A percentile compares a stretch with the other conserved stretches of the same genome.
Conservation (phyloP, 2,113 vertebrate genomes). For the Ictalurus punctatus region DNA sequence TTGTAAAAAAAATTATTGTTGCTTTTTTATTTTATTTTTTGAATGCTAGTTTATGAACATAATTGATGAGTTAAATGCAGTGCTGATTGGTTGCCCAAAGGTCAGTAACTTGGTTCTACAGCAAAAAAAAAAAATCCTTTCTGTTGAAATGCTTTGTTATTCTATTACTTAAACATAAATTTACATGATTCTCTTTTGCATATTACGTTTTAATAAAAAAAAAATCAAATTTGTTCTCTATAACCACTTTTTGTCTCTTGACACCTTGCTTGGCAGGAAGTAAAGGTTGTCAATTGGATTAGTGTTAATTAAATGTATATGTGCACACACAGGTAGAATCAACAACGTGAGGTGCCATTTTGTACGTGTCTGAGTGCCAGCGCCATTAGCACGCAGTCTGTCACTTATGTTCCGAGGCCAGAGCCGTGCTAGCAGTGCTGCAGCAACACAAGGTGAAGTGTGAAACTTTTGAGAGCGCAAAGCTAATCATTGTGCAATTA, state of each 20-base stretch:
- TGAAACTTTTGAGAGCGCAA: constrained; percentile 67
- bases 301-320: constrained; percentile 68
- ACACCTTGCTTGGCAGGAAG: constrained; percentile 68
- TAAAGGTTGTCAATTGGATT: constrained; percentile 67
- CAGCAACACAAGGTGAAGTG: constrained; percentile 68
- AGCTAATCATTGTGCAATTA: constrained; percentile 70
- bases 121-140: background rate
- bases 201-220: background rate
- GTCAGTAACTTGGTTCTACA: background rate
- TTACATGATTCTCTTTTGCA: background rate
- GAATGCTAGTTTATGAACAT: background rate
- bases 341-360: constrained; percentile 43
- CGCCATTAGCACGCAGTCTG: constrained; percentile 17
- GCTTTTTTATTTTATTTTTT: background rate
- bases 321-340: constrained; percentile 54
- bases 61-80: background rate
- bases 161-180: background rate
- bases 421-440: constrained; percentile 5
- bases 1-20: constrained; percentile 4
- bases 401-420: constrained; percentile 31
- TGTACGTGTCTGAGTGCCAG: constrained; percentile 34
- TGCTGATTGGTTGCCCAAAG: background rate
- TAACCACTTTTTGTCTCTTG: constrained; percentile 69
- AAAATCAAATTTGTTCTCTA: constrained; percentile 47
- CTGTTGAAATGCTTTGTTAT: background rate